Base-by-base conservation (phyloP, 23 tunicate species). In the Diplosoma virens region DNA sequence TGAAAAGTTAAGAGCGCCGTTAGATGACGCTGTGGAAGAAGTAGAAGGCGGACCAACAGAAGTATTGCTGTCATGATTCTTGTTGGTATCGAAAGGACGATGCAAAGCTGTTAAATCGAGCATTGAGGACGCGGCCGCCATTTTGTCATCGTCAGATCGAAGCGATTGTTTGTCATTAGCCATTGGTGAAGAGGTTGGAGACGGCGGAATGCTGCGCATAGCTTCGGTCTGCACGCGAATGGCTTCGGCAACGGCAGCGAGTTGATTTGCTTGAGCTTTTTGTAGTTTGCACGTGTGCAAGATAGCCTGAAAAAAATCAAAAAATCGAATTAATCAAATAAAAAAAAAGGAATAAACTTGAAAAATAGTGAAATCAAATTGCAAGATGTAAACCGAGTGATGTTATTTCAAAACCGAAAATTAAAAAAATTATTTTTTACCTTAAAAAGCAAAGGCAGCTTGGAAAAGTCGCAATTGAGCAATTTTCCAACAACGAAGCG, bases 231-330 rank as follows among this genome's bases (percentile, higher is more conserved):
- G 69, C 20, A 29, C 37, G 26, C 71, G 14, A n/a, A 55, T 24
- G 7, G 69, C 36, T 16, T 30, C 36, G 22, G 53, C 53, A 68
- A 22, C 53, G 2, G 65, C 66, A 11, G 76, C 84, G 1, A 70
- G 47, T 16, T 78, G 86, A 37, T 50, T 56, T 20, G 94, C 68
- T 53, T 81, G 86, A 3, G 60, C 78, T 32, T 67, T 81, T 45
- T 87, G 94, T 23, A 87, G 71, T 52, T 81, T 81, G 78, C 94
- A 87, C 0, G 86, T 87, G 81, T 87, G 94, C 52, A 87, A 31
- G 27, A 87, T 81, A 16, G 94, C 94, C 94, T 87, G 82, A 23
- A 80, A 73, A 23, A 32, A 34, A n/a, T n/a, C n/a, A n/a, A n/a
- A n/a, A n/a, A n/a, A n/a, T n/a, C n/a, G n/a, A n/a, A n/a, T n/a